Conservation (phyloP, 2,113 vertebrate genomes). For the Turnix velox region DNA sequence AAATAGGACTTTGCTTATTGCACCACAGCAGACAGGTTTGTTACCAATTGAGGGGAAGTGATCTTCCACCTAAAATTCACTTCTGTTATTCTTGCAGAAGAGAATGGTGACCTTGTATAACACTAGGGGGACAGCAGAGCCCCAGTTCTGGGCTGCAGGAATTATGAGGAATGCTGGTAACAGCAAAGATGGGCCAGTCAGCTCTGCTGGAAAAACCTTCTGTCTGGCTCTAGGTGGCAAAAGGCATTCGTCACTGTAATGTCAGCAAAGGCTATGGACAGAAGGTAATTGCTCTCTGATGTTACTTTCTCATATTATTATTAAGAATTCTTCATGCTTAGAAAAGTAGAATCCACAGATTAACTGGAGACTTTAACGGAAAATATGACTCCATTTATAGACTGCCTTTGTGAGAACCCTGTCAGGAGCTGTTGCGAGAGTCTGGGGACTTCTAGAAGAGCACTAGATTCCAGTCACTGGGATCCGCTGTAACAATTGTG, state of each 20-base stretch:
- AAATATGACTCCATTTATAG: rapidly evolving
- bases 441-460: background rate
- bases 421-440: rapidly evolving
- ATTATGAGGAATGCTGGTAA: rapidly evolving
- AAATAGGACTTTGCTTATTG: background rate
- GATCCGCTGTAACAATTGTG: background rate
- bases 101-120: background rate
- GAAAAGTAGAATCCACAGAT: background rate
- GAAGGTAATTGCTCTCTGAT: background rate
- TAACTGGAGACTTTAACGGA: background rate
- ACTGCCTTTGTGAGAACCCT: background rate
- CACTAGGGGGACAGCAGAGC: background rate
- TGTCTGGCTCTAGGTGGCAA: background rate
- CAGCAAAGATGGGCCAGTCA: too few species aligned
- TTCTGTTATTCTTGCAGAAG: background rate
- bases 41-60: too few species aligned
- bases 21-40: background rate
- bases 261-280: background rate
- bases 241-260: background rate
- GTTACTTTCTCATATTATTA: too few species aligned
- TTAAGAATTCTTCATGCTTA: background rate
- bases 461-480: background rate
- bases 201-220: background rate
- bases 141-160: background rate
- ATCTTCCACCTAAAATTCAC: background rate